Evolutionary conservation across 2,888 invertebrate species (phyloP), one percentile per base, ranked within the genome.

Genomic region (Keiferia lycopersicella): DNA sequence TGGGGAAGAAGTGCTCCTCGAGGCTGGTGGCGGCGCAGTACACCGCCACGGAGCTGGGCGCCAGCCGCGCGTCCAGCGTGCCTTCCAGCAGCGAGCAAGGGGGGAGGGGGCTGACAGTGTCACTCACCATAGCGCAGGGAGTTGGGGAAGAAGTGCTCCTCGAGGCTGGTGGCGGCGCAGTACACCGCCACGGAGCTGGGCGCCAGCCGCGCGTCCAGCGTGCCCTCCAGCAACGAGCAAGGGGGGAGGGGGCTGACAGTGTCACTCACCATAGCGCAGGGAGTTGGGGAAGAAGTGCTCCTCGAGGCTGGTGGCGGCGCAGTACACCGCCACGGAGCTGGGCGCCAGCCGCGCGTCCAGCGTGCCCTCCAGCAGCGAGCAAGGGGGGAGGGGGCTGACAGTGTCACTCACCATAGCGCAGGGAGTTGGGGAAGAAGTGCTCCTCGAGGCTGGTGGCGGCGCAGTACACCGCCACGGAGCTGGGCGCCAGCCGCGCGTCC

Each of bases 251-350:
- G n/a, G n/a, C n/a, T n/a, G n/a, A n/a, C n/a, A n/a, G n/a, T n/a
- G n/a, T n/a, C 14, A 91, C 93, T 92, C 84, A 96, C 96, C 94
- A 77, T 97, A 96, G 60, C 95, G 94, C 67, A 97, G 81, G 0
- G 98, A 95, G 68, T 96, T 95, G 0, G 98, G 97, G 79, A 94
- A 96, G 82, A 96, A 96, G 78, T 97, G 95, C 76, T 97, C 96
- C 77, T 98, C 97, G 0, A 95, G 93, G 3, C 95, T 87, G 30
- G 95, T 94, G 48, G 94, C 91, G 16, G 94, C 93, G 41, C 92
- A 90, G 79, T 95, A 96, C 1, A 93, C 93, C 4, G 89, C 82
- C 0, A 95, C 83, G 0, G 94, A 92, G 53, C 86, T 80, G 1
- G 92, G 83, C 65, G 93, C 87, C 1, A 96, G 82, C 4, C 92